phyloP scores from a whole-genome alignment of 1,140 invertebrate genomes.

The Papilio polytes region DNA sequence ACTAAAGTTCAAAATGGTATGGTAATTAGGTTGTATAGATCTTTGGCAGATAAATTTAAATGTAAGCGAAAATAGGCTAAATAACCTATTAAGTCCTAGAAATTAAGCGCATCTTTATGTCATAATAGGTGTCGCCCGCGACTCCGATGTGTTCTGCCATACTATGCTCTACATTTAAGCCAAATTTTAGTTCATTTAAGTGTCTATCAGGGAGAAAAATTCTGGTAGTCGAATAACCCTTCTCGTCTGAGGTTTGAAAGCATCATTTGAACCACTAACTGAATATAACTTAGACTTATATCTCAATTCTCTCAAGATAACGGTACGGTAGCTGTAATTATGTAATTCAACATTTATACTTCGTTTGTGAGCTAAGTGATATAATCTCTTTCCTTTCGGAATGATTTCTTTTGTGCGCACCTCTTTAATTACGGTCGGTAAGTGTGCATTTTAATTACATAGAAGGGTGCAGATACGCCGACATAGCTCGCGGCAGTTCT shows the following conservation, averaged over 20 bases:
- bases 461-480: slow-evolving; percentile 66
- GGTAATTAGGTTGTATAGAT: background rate
- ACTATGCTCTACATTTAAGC: too few species aligned
- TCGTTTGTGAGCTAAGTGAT: slow-evolving; percentile 65
- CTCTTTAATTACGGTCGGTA: slow-evolving; percentile 66
- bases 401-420: slow-evolving; percentile 64
- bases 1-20: slow-evolving; percentile 20
- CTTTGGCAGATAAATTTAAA: background rate
- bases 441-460: slow-evolving; percentile 77
- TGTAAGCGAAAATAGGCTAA: background rate
- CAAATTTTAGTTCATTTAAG: too few species aligned
- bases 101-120: background rate
- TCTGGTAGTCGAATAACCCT: too few species aligned
- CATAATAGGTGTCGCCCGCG: too few species aligned
- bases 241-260: too few species aligned
- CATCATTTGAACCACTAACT: too few species aligned
- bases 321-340: background rate
- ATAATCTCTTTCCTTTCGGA: slow-evolving; percentile 65
- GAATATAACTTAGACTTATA: background rate
- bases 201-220: too few species aligned
- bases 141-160: too few species aligned
- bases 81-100: background rate
- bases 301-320: slow-evolving; percentile 7
- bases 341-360: slow-evolving; percentile 39
- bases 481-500: slow-evolving; percentile 52